These are phyloP conservation scores for Vollenhovia emeryi DNA, from an alignment of 1,140 invertebrate genomes.

Conservation along the genomic window DNA sequence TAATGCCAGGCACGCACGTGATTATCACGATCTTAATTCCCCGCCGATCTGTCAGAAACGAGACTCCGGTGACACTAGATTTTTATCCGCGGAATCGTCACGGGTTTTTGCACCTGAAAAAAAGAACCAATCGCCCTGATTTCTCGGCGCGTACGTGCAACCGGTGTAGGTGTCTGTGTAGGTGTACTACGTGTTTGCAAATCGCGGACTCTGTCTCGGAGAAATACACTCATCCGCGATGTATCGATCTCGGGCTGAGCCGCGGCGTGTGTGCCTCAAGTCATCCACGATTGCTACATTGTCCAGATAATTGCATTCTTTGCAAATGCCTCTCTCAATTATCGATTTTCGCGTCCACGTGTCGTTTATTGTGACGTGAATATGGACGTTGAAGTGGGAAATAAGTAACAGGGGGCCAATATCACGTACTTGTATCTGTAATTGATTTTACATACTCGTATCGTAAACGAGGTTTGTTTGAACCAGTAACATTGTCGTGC, in stretches of 20 bases:
- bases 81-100: conserved; percentile 19
- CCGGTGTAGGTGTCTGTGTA: neutral
- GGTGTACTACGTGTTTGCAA: conserved; percentile 20
- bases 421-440: neutral
- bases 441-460: neutral
- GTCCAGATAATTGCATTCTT: conserved; percentile 44
- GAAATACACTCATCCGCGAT: conserved; percentile 35
- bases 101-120: conserved; percentile 16
- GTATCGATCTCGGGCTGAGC: conserved; percentile 33
- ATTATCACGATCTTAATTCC: conserved; percentile 67
- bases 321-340: conserved; percentile 4
- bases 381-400: conserved; percentile 1
- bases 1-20: conserved; percentile 60
- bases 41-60: conserved; percentile 46
- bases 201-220: conserved; percentile 21
- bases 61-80: conserved; percentile 17
- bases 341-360: conserved; percentile 10
- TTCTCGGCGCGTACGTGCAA: conserved; percentile 14
- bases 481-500: neutral
- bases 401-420: neutral
- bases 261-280: neutral
- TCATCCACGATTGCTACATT: conserved; percentile 20
- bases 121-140: conserved; percentile 46
- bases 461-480: neutral
- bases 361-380: neutral